phyloP scores from a whole-genome alignment of 1,140 invertebrate species.

The Brachionus koreanus region DNA sequence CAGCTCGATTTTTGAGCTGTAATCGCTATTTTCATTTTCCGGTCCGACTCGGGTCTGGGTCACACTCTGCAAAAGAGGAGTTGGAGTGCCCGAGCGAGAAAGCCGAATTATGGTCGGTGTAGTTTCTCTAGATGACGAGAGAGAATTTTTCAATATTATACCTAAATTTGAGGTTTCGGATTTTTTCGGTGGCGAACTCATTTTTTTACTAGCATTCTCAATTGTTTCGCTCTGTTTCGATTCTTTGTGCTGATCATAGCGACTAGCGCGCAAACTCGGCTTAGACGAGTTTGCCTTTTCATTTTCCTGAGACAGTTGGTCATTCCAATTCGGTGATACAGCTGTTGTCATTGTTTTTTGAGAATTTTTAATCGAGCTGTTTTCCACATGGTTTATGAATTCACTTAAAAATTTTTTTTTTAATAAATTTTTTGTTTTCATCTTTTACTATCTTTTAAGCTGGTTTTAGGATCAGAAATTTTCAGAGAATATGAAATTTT shows the following conservation, averaged over 20 bases:
- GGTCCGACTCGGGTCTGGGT: background rate
- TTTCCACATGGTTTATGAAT: background rate
- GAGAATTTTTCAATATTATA: conserved; percentile 30
- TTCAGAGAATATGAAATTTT: too few species aligned
- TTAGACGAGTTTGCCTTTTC: background rate
- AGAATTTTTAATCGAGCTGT: background rate
- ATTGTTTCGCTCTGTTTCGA: background rate
- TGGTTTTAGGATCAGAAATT: too few species aligned
- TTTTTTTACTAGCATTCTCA: background rate
- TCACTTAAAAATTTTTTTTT: background rate
- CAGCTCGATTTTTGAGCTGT: background rate
- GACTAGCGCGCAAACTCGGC: background rate
- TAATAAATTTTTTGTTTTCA: too few species aligned
- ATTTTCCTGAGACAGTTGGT: background rate
- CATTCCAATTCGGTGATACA: background rate
- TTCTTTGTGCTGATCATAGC: conserved; percentile 26
- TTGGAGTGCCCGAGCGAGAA: conserved; percentile 13
- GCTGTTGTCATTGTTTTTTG: background rate
- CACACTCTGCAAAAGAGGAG: conserved; percentile 10
- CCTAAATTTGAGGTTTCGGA: conserved; percentile 23
- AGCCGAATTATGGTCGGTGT: conserved; percentile 13
- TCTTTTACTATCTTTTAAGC: too few species aligned
- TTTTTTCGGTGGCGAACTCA: conserved; percentile 17
- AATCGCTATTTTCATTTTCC: background rate
- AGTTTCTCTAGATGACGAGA: background rate